Evolutionary conservation across 2,888 invertebrate genomes (phyloP), one percentile per base, ranked within the genome.

Genomic region (Calliopum simillimum): DNA sequence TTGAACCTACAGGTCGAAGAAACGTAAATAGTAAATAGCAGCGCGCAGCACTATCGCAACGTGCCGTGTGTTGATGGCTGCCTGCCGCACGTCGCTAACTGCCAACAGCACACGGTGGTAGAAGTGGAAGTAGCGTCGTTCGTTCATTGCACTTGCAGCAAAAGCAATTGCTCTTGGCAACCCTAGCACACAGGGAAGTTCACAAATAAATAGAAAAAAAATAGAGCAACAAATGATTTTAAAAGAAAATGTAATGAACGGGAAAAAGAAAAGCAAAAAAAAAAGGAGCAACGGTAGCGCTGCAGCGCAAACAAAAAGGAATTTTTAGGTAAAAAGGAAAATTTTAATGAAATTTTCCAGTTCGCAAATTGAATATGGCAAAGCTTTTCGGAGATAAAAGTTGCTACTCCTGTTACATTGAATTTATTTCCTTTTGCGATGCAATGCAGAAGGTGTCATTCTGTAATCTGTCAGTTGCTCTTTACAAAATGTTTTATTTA

Each of bases 271-370:
- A 49, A 49, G 49, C 19, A 13, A 11, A 16, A 19, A 19, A 49
- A 19, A 19, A 49, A 49, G 19, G 19, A 49, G 49, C 3, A 19
- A n/a, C 19, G 49, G 14, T 53, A 53, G 23, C 53, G 23, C 16
- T 19, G 14, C 19, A 23, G 12, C 14, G 14, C 21, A 11, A 53
- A 8, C 16, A 49, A 49, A 16, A 4, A 49, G 49, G 49, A 53
- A 53, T 4, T 53, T 23, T 23, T 19, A 19, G 53, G 14, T 21
- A 13, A 23, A 23, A 13, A 19, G 53, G 3, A 53, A 53, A 13
- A 53, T 53, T 23, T 53, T 53, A 53, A 53, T 53, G 53, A 53
- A 53, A 53, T 53, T 53, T 53, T 23, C 19, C 13, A 21, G 21
- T 19, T 21, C 21, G 13, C 12, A 12, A 53, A 53, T 23, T 23